phyloP scores from a whole-genome alignment of 2,888 invertebrate genomes.

The Proisotoma minuta region DNA sequence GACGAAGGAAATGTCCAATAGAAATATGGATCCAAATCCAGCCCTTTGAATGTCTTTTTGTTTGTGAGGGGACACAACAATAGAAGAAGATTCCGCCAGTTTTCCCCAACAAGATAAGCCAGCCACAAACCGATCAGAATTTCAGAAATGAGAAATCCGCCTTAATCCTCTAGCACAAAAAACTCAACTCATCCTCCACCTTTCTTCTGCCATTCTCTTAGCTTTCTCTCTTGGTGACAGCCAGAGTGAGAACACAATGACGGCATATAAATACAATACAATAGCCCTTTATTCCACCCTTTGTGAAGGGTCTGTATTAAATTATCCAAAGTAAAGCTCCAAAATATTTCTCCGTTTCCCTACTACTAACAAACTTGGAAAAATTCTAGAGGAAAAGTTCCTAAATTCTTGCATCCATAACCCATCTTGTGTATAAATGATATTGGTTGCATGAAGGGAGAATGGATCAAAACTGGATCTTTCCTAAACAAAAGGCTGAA shows the following conservation, averaged over 20 bases:
- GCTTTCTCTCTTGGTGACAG: neutral
- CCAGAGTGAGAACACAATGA: no score
- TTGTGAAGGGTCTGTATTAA: slow-evolving; percentile 1
- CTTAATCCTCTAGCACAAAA: slow-evolving; percentile 1
- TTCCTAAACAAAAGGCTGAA: no score
- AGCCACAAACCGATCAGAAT: neutral
- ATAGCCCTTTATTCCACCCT: neutral
- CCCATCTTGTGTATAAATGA: no score
- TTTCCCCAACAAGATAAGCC: no score
- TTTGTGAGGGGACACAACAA: neutral
- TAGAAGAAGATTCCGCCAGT: neutral
- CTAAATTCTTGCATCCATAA: neutral
- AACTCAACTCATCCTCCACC: neutral
- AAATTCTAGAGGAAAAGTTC: neutral
- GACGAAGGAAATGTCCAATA: no score
- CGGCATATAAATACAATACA: slow-evolving; percentile 4
- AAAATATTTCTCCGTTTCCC: neutral
- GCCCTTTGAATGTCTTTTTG: no score
- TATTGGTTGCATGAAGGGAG: no score
- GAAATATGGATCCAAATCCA: no score
- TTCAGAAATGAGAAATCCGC: slow-evolving; percentile 4
- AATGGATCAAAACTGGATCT: no score
- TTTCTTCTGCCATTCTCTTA: neutral
- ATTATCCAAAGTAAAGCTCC: neutral
- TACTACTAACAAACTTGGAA: neutral